These are phyloP conservation scores for Sylvicola fuscatus DNA, from an alignment of 2,888 invertebrate species.

Conservation along the genomic window DNA sequence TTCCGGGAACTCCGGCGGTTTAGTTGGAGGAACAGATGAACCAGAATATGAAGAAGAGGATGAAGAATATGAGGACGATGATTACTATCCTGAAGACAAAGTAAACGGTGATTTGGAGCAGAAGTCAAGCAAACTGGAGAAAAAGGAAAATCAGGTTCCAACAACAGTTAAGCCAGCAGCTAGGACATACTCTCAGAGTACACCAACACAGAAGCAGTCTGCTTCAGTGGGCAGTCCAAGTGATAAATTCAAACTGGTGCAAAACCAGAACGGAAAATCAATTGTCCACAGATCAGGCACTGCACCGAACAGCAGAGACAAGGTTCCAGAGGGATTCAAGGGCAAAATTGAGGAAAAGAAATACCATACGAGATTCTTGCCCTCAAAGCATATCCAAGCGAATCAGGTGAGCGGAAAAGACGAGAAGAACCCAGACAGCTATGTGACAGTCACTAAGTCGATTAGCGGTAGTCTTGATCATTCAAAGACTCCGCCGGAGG, in stretches of 20 bases:
- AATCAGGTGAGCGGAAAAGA: constrained; percentile 9
- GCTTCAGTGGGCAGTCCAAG: constrained; percentile 13
- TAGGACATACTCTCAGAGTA: constrained; percentile 14
- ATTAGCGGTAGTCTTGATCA: constrained; percentile 50
- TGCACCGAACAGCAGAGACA: constrained; percentile 15
- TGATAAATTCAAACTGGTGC: constrained; percentile 17
- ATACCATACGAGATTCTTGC: constrained; percentile 21
- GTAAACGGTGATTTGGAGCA: constrained; percentile 31
- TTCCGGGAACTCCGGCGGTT: too few species aligned
- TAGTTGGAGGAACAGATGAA: constrained; percentile 19
- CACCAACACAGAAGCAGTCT: constrained; percentile 19
- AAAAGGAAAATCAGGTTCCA: constrained; percentile 5
- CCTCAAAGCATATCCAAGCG: constrained; percentile 10
- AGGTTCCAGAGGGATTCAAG: constrained; percentile 22
- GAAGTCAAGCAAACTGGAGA: constrained; percentile 8
- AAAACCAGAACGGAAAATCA: constrained; percentile 21
- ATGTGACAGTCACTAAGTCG: constrained; percentile 60
- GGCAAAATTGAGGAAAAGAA: constrained; percentile 19
- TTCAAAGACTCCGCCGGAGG: constrained; percentile 35
- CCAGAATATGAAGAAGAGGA: constrained; percentile 27
- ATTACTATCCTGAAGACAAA: constrained; percentile 28
- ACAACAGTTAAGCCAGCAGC: constrained; percentile 4
- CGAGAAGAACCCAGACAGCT: constrained; percentile 34
- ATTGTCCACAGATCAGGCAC: constrained; percentile 3
- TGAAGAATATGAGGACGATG: constrained; percentile 22